phyloP scores from a whole-genome alignment of 2,113 vertebrate species.

The Scomber japonicus region DNA sequence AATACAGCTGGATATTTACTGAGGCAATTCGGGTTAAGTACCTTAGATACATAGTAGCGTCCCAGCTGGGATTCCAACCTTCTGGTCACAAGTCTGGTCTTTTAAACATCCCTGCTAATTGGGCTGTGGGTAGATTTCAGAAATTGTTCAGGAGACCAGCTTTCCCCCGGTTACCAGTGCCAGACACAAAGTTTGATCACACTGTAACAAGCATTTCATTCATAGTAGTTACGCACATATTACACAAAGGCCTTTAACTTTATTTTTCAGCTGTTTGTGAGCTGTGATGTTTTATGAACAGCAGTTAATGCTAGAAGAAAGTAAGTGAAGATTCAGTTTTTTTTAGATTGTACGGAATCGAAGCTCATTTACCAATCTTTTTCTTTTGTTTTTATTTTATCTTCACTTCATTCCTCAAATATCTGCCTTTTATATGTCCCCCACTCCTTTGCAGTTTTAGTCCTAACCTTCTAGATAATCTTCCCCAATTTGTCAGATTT shows the following conservation, averaged over 20 bases:
- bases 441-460: too few relatives aligned
- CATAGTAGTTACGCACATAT: neutral
- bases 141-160: conserved; percentile 62
- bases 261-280: too few relatives aligned
- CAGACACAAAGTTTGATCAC: conserved; percentile 53
- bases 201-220: conserved; percentile 18
- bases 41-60: conserved; percentile 72
- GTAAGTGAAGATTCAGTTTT: neutral
- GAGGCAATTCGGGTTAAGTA: conserved; percentile 87
- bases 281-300: neutral
- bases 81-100: conserved; percentile 85
- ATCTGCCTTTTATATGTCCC: too few relatives aligned
- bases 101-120: conserved; percentile 85
- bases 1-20: conserved; percentile 86
- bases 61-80: conserved; percentile 85
- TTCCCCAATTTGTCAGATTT: too few relatives aligned
- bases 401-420: too few relatives aligned
- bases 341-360: neutral
- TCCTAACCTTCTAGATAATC: too few relatives aligned
- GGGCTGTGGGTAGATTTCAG: conserved; percentile 78
- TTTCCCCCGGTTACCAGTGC: conserved; percentile 60
- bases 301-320: neutral
- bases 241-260: neutral
- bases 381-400: neutral
- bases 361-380: neutral